Evolutionary conservation across 2,888 invertebrate genomes (phyloP).

Genomic region (Dicranocentrus wangi): DNA sequence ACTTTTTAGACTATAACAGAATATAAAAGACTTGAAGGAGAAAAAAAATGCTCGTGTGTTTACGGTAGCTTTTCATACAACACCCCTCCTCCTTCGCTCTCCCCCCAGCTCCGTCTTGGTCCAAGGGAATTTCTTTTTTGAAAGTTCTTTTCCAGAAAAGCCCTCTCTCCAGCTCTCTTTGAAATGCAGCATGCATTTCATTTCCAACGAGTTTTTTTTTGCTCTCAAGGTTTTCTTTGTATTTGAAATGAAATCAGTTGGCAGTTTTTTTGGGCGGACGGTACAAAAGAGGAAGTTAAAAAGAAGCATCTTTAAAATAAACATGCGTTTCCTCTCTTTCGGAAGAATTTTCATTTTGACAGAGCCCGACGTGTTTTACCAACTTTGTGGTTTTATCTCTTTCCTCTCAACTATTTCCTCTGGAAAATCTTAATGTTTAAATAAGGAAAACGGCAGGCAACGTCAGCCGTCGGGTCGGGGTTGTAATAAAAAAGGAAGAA

Average conservation of each 20-base stretch:
- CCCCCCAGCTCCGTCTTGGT: too few relatives aligned
- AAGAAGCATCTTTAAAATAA: conserved; percentile 59
- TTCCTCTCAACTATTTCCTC: conserved; percentile 44
- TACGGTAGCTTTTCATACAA: neutral
- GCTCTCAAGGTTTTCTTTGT: neutral
- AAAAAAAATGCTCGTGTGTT: neutral
- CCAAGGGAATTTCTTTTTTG: conserved; percentile 32
- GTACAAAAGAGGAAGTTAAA: conserved; percentile 43
- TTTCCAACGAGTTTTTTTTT: neutral
- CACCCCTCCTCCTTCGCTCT: neutral
- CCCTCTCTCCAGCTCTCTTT: neutral
- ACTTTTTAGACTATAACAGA: neutral
- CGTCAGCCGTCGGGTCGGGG: neutral
- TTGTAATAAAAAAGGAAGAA: neutral
- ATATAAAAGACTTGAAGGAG: neutral
- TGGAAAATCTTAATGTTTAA: conserved; percentile 53
- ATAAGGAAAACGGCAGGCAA: conserved; percentile 18
- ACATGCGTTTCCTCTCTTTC: conserved; percentile 64
- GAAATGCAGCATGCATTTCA: neutral
- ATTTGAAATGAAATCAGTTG: neutral
- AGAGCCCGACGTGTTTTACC: conserved; percentile 59
- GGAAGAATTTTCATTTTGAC: conserved; percentile 66
- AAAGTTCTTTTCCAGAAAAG: conserved; percentile 13
- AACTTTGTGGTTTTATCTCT: conserved; percentile 59
- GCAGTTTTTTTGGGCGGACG: neutral